phyloP scores from a whole-genome alignment of 2,113 vertebrate species.

The Hemichromis elongatus region DNA sequence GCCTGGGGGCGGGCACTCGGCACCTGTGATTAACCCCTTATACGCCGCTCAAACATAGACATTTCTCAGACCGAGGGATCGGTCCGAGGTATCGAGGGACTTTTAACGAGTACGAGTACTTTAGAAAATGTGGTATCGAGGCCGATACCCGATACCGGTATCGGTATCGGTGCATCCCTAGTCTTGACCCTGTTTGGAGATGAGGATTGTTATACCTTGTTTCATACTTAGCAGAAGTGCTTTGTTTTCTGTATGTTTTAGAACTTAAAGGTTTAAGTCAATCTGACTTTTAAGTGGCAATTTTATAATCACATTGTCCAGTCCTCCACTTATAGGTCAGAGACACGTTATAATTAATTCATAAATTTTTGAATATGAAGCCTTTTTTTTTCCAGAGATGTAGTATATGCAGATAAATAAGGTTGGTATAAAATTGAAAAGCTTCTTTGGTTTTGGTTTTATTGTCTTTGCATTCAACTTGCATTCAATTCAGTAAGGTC shows the following conservation, averaged over 20 bases:
- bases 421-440: not conserved
- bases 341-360: not conserved
- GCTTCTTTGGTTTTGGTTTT: accelerated
- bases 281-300: not conserved
- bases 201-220: accelerated
- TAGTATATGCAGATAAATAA: not conserved
- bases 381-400: not conserved
- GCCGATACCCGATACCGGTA: too few relatives aligned
- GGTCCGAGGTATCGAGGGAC: too few relatives aligned
- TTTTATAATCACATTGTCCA: not conserved
- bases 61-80: too few relatives aligned
- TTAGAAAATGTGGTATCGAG: too few relatives aligned
- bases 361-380: accelerated
- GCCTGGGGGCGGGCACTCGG: too few relatives aligned
- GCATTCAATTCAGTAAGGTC: too few relatives aligned
- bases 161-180: too few relatives aligned
- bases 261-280: not conserved
- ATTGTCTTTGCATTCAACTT: too few relatives aligned
- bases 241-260: not conserved
- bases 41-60: too few relatives aligned
- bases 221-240: not conserved
- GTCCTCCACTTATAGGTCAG: not conserved
- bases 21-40: too few relatives aligned
- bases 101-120: too few relatives aligned
- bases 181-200: not conserved